Evolutionary conservation across 2,797 vertebrate genomes (phyloP), one percentile per base, ranked within the genome.

Genomic region (Pampus argenteus): DNA sequence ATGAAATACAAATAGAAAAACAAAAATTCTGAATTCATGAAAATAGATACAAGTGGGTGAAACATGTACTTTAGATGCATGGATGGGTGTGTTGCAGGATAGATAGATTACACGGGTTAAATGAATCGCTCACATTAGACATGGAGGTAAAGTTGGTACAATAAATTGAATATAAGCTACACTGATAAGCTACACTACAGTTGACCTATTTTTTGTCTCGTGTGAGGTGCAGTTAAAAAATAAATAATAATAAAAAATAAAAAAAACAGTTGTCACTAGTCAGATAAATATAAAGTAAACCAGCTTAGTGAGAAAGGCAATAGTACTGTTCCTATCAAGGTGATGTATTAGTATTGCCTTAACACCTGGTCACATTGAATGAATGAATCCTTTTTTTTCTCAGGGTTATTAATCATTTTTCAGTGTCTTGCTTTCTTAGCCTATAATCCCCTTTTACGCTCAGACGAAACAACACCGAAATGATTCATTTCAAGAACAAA

Each of bases 31-130:
- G 61, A n/a, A n/a, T n/a, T 76, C 66, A 67, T 78, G 71, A 72
- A 74, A 83, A 71, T 59, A 44, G 78, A 87, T 84, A 74, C 77
- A 83, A 70, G 40, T 36, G 76, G 69, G 82, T 55, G 60, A 42
- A 66, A 74, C 66, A 71, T 50, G 31, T 34, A 50, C 59, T 52
- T 20, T 4, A 25, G 71, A 79, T 55, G 56, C 51, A 52, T 20
- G 22, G 58, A 70, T 64, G 64, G 51, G 64, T 58, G 70, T 71
- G 73, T 59, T 49, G 34, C 58, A 60, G 38, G 54, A 61, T 38
- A 76, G 69, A 81, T 49, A 52, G 66, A 60, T 48, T 60, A 57
- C 22, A 28, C 23, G 51, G 76, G 59, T 11, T 61, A 63, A 73
- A 74, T 69, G 74, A 73, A 74, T 77, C 57, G 58, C 49, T 78